phyloP scores from a whole-genome alignment of 2,797 vertebrate species.

The Liasis olivaceus region DNA sequence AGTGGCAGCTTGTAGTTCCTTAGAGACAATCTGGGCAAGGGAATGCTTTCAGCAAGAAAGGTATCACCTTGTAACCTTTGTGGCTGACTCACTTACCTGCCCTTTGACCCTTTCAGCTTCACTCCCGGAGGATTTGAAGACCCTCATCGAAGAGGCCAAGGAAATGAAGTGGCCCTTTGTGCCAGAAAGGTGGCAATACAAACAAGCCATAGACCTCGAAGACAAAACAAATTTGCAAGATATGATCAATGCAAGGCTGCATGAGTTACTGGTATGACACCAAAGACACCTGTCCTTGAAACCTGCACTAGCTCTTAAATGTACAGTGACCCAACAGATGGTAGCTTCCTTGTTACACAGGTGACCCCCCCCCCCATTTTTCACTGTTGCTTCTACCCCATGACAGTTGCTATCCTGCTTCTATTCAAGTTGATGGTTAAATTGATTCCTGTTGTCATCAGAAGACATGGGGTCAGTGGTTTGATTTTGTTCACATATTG shows the following conservation, averaged over 20 bases:
- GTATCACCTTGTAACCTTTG: conserved; percentile 49
- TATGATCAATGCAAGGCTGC: conserved; percentile 78
- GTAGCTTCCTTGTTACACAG: conserved; percentile 27
- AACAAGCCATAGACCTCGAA: conserved; percentile 77
- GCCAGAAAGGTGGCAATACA: conserved; percentile 97
- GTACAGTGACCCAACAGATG: conserved; percentile 16
- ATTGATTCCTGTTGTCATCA: neutral
- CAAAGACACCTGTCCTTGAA: conserved; percentile 44
- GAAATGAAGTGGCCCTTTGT: conserved; percentile 97
- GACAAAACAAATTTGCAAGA: conserved; percentile 94
- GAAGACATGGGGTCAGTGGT: neutral
- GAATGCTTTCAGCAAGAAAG: conserved; percentile 26
- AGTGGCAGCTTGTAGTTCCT: conserved; percentile 45
- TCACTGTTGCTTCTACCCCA: conserved; percentile 5
- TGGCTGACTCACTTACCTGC: conserved; percentile 67
- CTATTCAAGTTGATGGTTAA: neutral
- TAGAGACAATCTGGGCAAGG: conserved; percentile 32
- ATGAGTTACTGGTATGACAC: conserved; percentile 84
- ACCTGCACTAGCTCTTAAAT: conserved; percentile 18
- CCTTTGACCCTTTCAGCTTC: conserved; percentile 82
- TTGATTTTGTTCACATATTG: neutral
- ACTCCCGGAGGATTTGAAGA: conserved; percentile 83
- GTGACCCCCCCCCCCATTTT: neutral
- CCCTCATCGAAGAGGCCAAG: conserved; percentile 87
- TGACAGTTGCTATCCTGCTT: neutral